A percentile compares a stretch with the other conserved stretches of the same genome.
phyloP scores from a whole-genome alignment of 2,888 invertebrate genomes.

The Yponomeuta evonymella region DNA sequence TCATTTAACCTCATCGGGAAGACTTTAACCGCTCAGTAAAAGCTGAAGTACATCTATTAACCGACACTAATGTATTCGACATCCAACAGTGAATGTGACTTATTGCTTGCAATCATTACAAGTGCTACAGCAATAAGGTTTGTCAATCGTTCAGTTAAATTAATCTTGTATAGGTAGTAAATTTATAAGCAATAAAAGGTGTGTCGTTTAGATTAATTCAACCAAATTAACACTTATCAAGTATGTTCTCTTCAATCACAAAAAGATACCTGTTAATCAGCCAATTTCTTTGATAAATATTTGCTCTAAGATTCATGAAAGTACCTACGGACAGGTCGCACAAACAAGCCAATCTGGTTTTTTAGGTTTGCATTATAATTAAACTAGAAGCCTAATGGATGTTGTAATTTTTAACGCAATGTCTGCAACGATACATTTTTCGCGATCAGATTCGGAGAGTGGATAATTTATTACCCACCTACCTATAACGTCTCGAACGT shows the following conservation, averaged over 20 bases:
- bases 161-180: no score
- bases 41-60: slow-evolving; percentile 2
- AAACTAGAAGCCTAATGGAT: neutral
- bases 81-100: neutral
- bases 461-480: neutral
- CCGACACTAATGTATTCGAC: neutral
- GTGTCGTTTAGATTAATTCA: no score
- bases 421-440: neutral
- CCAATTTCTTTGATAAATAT: neutral
- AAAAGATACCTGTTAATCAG: neutral
- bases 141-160: neutral
- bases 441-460: neutral
- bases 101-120: neutral
- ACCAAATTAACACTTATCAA: no score
- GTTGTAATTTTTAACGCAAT: neutral
- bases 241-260: neutral
- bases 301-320: neutral
- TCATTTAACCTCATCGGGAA: neutral
- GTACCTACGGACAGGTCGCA: neutral
- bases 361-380: slow-evolving; percentile 1
- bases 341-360: neutral
- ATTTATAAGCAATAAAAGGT: no score
- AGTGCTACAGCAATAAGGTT: no score
- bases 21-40: slow-evolving; percentile 1
- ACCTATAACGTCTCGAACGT: neutral